Percentiles rank a stretch among this genome's conserved stretches.
phyloP scores from a whole-genome alignment of 2,888 invertebrate genomes.

The Willowsia nigromaculata region DNA sequence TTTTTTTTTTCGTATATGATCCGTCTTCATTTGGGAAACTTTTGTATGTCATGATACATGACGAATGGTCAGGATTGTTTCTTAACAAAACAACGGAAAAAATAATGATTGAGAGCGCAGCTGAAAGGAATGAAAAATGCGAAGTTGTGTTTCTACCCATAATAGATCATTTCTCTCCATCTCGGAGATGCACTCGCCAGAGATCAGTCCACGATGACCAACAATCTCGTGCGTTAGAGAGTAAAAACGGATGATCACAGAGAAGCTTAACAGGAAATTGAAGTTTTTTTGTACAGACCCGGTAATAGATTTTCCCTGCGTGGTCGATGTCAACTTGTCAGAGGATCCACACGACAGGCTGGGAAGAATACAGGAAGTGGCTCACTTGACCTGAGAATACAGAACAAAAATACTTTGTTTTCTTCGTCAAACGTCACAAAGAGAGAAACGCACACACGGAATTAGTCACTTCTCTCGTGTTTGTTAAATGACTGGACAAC shows the following conservation, averaged over 20 bases:
- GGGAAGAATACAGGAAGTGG: background rate
- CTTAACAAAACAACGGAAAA: background rate
- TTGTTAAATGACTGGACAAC: slow-evolving; percentile 7
- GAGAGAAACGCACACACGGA: background rate
- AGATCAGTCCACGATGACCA: too few species aligned
- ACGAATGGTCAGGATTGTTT: slow-evolving; percentile 29
- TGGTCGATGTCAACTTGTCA: slow-evolving; percentile 55
- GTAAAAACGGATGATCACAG: too few species aligned
- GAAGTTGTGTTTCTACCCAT: background rate
- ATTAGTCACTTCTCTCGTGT: slow-evolving; percentile 17
- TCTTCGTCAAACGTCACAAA: background rate
- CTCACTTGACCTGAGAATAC: background rate
- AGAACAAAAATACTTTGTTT: background rate
- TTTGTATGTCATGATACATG: background rate
- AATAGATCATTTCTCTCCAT: background rate
- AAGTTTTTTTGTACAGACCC: background rate
- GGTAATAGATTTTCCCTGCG: background rate
- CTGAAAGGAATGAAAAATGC: slow-evolving; percentile 11
- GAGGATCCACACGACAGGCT: background rate
- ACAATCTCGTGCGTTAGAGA: too few species aligned
- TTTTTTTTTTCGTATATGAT: too few species aligned
- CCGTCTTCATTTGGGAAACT: slow-evolving; percentile 31
- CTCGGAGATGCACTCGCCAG: background rate
- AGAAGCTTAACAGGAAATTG: slow-evolving; percentile 11
- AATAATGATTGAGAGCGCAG: slow-evolving; percentile 4